Conservation (phyloP, 2,888 invertebrate species). For the Osedax frankpressi region DNA sequence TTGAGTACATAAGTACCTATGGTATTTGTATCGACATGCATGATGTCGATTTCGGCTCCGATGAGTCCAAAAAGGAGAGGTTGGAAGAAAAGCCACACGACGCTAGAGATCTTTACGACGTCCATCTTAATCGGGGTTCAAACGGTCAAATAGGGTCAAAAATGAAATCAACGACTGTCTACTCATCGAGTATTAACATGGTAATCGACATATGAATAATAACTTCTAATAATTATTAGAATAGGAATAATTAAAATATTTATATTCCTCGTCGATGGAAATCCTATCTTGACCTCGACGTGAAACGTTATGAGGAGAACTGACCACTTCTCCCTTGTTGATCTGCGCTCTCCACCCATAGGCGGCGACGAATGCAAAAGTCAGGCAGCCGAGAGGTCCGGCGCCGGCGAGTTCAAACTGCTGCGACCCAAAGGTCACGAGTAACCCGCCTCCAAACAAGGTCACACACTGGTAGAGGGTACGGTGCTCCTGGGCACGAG, state of each 20-base stretch:
- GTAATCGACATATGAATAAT: too few relatives aligned
- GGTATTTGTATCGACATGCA: conserved; percentile 29
- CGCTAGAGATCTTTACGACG: conserved; percentile 72
- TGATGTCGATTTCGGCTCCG: conserved; percentile 72
- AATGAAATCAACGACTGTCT: too few relatives aligned
- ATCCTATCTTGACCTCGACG: too few relatives aligned
- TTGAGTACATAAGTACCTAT: too few relatives aligned
- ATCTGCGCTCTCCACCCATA: conserved; percentile 43
- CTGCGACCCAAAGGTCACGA: conserved; percentile 76
- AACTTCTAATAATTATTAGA: too few relatives aligned
- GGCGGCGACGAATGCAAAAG: conserved; percentile 46
- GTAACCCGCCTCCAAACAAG: conserved; percentile 66
- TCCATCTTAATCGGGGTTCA: too few relatives aligned
- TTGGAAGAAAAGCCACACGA: conserved; percentile 90
- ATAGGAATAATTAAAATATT: too few relatives aligned
- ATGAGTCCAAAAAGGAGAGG: conserved; percentile 85
- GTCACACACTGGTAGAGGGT: conserved; percentile 55
- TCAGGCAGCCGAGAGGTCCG: conserved; percentile 55
- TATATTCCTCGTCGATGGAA: too few relatives aligned
- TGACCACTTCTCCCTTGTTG: conserved; percentile 27
- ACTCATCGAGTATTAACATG: too few relatives aligned
- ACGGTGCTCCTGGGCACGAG: conserved; percentile 7
- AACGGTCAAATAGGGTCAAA: too few relatives aligned
- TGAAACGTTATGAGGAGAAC: too few relatives aligned
- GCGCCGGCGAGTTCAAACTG: conserved; percentile 59